Percentiles rank a stretch among this genome's conserved stretches.
These are phyloP conservation scores for Alcedo quadribrachys DNA, from an alignment of 2,797 vertebrate species.

Conservation along the genomic window DNA sequence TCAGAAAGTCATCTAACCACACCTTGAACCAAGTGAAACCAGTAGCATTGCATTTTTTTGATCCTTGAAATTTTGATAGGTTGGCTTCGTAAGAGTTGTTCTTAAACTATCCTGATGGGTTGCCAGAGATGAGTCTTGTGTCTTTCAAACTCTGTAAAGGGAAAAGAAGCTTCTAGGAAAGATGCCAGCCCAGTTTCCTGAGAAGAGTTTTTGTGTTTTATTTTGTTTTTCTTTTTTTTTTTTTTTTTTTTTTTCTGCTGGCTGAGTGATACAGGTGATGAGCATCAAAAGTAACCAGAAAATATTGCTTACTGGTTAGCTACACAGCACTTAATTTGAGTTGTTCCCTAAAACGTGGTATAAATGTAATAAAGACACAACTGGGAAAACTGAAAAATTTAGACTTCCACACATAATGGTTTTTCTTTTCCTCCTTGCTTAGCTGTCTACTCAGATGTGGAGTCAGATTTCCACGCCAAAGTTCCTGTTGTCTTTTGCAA, in stretches of 20 bases:
- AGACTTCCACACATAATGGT: not conserved
- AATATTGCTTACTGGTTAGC: not conserved
- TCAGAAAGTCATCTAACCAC: not conserved
- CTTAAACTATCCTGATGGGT: not conserved
- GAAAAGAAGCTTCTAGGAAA: not conserved
- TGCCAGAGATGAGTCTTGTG: not conserved
- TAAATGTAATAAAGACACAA: not conserved
- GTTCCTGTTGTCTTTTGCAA: conserved; percentile 96
- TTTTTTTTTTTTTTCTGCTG: not conserved
- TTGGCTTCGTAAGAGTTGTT: not conserved
- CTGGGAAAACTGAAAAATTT: not conserved
- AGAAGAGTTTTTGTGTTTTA: not conserved
- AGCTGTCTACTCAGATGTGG: conserved; percentile 92
- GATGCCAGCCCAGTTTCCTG: not conserved
- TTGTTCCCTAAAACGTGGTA: not conserved
- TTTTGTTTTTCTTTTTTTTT: not conserved
- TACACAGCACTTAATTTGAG: not conserved
- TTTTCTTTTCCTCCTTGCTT: not conserved
- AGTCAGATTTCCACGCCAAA: conserved; percentile 99
- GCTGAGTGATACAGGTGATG: not conserved
- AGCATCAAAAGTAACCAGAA: not conserved
- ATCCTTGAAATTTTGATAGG: not conserved
- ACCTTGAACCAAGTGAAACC: not conserved
- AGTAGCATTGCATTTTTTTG: not conserved
- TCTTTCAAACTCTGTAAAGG: not conserved